Conservation (phyloP, 2,888 invertebrate species). For the Formica aserva region DNA sequence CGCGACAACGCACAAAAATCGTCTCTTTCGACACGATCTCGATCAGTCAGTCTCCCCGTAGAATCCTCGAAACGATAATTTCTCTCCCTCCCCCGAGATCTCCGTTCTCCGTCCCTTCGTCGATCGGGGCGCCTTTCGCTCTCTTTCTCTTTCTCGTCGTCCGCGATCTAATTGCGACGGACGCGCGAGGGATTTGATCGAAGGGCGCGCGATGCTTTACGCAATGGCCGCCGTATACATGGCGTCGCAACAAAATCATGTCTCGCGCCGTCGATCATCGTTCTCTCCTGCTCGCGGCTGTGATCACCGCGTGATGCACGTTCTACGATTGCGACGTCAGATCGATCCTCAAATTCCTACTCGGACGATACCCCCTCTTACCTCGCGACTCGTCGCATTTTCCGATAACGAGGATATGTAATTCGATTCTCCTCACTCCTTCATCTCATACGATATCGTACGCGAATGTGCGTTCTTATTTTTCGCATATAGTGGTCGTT, state of each 20-base stretch:
- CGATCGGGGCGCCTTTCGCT: not conserved
- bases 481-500: not conserved
- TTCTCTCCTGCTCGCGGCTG: not conserved
- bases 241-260: conserved; percentile 24
- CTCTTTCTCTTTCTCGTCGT: not conserved
- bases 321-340: not conserved
- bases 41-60: not conserved
- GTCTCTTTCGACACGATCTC: not conserved
- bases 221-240: conserved; percentile 70
- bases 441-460: not conserved
- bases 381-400: not conserved
- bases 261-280: not conserved
- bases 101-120: not conserved
- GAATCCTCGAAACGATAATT: not conserved
- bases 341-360: not conserved
- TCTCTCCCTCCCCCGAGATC: too few species aligned
- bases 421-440: not conserved
- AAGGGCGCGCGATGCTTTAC: conserved; percentile 66
- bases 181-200: conserved; percentile 60
- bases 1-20: conserved; percentile 1
- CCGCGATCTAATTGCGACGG: conserved; percentile 19
- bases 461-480: not conserved
- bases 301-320: not conserved
- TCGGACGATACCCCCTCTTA: not conserved
- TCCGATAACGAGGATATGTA: not conserved